Conservation (phyloP, 2,797 vertebrate species). For the Siniperca undulata region DNA sequence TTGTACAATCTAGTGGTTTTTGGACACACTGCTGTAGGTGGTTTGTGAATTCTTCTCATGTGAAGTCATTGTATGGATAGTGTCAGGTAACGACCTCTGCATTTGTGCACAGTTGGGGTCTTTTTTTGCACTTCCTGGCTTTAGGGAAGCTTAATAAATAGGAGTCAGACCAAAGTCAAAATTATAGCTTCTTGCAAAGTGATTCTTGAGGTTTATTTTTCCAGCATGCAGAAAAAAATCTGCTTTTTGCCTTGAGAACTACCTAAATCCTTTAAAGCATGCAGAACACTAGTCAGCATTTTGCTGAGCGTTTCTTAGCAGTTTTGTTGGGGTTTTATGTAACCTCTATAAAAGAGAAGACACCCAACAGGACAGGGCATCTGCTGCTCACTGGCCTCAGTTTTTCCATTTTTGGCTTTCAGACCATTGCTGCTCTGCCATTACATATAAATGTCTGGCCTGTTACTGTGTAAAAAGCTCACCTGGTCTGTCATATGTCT, state of each 20-base stretch:
- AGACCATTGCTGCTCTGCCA: background rate
- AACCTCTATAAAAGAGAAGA: constrained; percentile 43
- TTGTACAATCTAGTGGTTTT: constrained; percentile 54
- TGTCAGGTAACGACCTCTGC: constrained; percentile 76
- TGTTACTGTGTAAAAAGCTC: constrained; percentile 25
- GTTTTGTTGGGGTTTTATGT: constrained; percentile 50
- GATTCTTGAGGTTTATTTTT: constrained; percentile 72
- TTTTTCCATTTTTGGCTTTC: constrained; percentile 33
- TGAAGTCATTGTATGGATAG: constrained; percentile 82
- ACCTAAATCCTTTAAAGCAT: constrained; percentile 49
- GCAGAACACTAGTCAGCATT: constrained; percentile 56
- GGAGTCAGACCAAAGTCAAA: constrained; percentile 61
- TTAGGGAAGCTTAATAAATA: constrained; percentile 67
- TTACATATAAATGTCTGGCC: constrained; percentile 11
- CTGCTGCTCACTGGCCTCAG: constrained; percentile 37
- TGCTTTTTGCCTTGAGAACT: constrained; percentile 32
- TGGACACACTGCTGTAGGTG: constrained; percentile 53
- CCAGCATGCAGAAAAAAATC: constrained; percentile 38
- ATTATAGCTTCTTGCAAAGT: constrained; percentile 72
- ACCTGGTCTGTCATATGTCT: constrained; percentile 54
- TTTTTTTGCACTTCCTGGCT: constrained; percentile 42
- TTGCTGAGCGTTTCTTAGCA: constrained; percentile 35
- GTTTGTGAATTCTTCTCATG: constrained; percentile 72
- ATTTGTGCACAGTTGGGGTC: constrained; percentile 63
- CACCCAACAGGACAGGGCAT: constrained; percentile 30